These are phyloP conservation scores for Acronicta aceris DNA, from an alignment of 2,888 invertebrate species.

Conservation along the genomic window DNA sequence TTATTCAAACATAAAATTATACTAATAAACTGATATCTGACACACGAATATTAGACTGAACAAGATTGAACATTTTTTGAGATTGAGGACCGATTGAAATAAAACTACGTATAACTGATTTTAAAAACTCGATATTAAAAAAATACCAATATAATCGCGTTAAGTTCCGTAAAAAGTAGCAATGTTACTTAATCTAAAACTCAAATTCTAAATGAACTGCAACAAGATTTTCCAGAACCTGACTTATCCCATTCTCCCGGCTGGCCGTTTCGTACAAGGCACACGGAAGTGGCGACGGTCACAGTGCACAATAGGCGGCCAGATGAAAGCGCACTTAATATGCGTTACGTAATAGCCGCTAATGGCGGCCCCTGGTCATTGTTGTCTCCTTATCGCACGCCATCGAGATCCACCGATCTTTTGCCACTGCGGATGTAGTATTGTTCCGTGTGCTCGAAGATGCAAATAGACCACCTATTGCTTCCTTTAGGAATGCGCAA, in stretches of 20 bases:
- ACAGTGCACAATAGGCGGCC: conserved; percentile 81
- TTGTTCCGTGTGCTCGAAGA: conserved; percentile 10
- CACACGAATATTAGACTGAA: no score
- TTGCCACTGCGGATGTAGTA: conserved; percentile 44
- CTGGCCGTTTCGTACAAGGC: conserved; percentile 52
- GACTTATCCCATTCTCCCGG: conserved; percentile 24
- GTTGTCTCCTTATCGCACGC: conserved; percentile 62
- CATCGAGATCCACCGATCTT: conserved; percentile 53
- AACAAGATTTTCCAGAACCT: background rate
- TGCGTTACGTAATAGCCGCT: conserved; percentile 81
- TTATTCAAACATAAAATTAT: no score
- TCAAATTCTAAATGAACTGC: no score
- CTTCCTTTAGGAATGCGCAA: background rate
- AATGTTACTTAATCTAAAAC: no score
- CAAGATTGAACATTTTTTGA: no score
- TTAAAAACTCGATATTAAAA: no score
- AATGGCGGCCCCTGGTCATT: conserved; percentile 71
- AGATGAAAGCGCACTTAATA: conserved; percentile 85
- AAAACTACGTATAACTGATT: no score
- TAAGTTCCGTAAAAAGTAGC: no score
- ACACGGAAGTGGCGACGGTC: conserved; percentile 77
- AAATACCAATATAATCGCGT: no score
- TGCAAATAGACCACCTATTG: conserved; percentile 8
- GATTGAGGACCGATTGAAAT: no score
- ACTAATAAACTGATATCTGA: no score